Base-by-base conservation (phyloP, 30 jellyfish, hydroid and myxozoan species). In the Cassiopea xamachana region DNA sequence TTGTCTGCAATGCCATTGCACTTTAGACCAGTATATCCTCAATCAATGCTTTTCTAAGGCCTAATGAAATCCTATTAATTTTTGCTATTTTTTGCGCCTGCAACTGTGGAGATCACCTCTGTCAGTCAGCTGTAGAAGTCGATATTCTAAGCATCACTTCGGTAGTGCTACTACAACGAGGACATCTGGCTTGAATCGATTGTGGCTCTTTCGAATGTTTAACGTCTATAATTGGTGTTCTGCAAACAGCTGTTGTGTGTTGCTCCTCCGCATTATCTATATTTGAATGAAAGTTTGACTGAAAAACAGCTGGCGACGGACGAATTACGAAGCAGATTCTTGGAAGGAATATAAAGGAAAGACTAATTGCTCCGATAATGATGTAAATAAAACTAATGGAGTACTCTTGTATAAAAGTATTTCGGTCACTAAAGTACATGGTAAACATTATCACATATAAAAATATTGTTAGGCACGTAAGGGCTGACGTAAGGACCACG, bases 291-390 rank as follows among this genome's bases (percentile, higher is more conserved):
- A 1, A 39, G 27, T 9, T 51, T 39, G 80, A 43, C 55, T 71
- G 80, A 7, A 17, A 19, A 43, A 16, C 80, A 18, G 50, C 55
- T 0, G 80, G 80, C 39, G 80, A 19, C 2, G 80, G 80, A 1
- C n/a, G 15, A 43, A 71, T 12, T 2, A 27, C 80, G 15, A 17
- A 15, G 13, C 47, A 3, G 48, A 82, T 19, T 59, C 87, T 85
- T 60, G 93, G 93, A 51, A 74, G 45, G 77, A 85, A 85, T 49
- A 85, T 58, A 60, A 77, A 74, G 10, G 70, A 12, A 2, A 85
- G 39, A 1, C 58, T 73, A 27, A 74, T 45, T 14, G 85, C 82
- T 18, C 87, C 93, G 72, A 85, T 76, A 50, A 74, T 27, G 50
- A 85, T 48, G 87, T 60, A 85, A 16, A 75, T 39, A 18, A 85